Evolutionary conservation across 2,113 vertebrate genomes (phyloP).

Genomic region (Chaenogobius annularis): DNA sequence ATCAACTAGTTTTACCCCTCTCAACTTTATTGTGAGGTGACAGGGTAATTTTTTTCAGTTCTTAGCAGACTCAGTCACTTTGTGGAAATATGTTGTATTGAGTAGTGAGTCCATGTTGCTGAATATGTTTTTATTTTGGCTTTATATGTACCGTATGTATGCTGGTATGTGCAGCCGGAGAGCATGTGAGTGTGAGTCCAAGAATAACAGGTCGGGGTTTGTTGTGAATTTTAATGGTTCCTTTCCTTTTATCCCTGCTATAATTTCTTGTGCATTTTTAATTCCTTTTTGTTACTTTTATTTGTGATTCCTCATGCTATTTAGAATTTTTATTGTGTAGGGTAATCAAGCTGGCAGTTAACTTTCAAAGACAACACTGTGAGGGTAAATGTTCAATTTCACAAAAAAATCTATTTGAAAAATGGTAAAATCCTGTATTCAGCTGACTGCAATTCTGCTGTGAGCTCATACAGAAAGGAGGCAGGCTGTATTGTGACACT

Average conservation of each 20-base stretch:
- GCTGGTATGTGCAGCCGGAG: slow-evolving; percentile 50
- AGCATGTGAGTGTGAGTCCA: slow-evolving; percentile 43
- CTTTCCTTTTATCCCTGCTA: slow-evolving; percentile 74
- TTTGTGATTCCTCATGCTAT: slow-evolving; percentile 79
- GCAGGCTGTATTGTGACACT: slow-evolving; percentile 80
- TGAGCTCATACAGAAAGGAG: slow-evolving; percentile 78
- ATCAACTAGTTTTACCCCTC: slow-evolving; percentile 76
- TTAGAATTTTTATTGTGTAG: slow-evolving; percentile 80
- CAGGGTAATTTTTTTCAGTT: slow-evolving; percentile 77
- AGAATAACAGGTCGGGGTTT: slow-evolving; percentile 51
- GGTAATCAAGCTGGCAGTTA: slow-evolving; percentile 81
- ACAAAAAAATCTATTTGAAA: slow-evolving; percentile 44
- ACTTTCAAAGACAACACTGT: slow-evolving; percentile 82
- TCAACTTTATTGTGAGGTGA: slow-evolving; percentile 71
- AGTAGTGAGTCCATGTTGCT: slow-evolving; percentile 76
- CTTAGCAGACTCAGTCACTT: slow-evolving; percentile 76
- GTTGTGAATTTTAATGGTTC: slow-evolving; percentile 76
- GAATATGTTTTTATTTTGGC: slow-evolving; percentile 48
- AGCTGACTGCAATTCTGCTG: slow-evolving; percentile 78
- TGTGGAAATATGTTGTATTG: slow-evolving; percentile 77
- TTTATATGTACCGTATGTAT: slow-evolving; percentile 51
- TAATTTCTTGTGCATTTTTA: slow-evolving; percentile 76
- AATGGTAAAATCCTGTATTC: slow-evolving; percentile 66
- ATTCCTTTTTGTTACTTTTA: slow-evolving; percentile 72
- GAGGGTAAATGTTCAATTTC: slow-evolving; percentile 76